Base-by-base conservation (phyloP, 2,888 invertebrate species). In the Muschampia plurimacula region DNA sequence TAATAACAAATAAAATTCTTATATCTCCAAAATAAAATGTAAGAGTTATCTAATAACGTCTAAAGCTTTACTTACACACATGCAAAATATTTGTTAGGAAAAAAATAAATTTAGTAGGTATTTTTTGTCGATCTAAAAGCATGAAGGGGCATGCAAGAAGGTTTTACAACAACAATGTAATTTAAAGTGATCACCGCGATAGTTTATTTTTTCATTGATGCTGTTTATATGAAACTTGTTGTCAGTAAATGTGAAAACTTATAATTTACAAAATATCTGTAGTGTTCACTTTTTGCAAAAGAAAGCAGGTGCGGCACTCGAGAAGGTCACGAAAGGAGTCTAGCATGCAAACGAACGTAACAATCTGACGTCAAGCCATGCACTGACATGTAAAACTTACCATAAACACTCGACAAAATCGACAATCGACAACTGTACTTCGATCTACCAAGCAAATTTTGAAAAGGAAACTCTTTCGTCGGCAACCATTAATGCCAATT, bases 391-490 rank as follows among this genome's bases (percentile, higher is more conserved):
- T 76, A 81, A 62, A 80, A 91, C 93, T 93, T 89, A 93, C 92
- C 91, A 86, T 87, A 87, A 87, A 87, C 86, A 86, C 84, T 86
- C 85, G 83, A 86, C 88, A 86, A 88, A 87, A 89, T 89, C 89
- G 90, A 93, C 86, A 89, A 93, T 93, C 92, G 93, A 92, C 89
- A 93, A 92, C 90, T 92, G 92, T 91, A 92, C 92, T 92, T 87
- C 83, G 84, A 84, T 85, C 89, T 89, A 92, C 87, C 81, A 81
- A 82, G 83, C 83, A 81, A 86, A 90, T 91, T 92, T 91, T 85
- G 83, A 88, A 89, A 88, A 80, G 84, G 93, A 88, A 92, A 90
- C 88, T 86, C 93, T 92, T 93, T 93, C 93, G 80, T 87, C 89
- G 89, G 93, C 94, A 89, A 91, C 93, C 94, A 93, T 93, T 91